Percentiles rank a stretch among this genome's conserved stretches.
Evolutionary conservation across 2,113 vertebrate species (phyloP).

Genomic region (human): DNA sequence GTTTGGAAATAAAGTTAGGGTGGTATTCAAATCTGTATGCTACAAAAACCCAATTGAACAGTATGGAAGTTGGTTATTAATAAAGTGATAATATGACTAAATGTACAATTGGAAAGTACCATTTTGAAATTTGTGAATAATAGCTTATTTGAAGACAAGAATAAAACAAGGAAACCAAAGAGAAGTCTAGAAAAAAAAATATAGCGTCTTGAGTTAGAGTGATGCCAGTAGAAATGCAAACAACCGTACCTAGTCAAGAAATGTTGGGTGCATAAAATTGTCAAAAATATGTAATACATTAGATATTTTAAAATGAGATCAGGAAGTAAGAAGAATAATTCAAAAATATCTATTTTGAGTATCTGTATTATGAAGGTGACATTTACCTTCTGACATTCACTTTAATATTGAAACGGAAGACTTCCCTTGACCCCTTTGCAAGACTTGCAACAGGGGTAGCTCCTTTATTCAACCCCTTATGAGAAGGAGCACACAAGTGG

Average conservation of each 20-base stretch:
- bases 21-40: background rate
- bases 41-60: background rate
- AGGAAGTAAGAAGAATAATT: background rate
- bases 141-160: background rate
- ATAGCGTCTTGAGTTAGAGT: background rate
- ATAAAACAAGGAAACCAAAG: background rate
- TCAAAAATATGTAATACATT: background rate
- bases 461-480: too few relatives aligned
- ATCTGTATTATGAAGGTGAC: background rate
- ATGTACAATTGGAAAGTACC: background rate
- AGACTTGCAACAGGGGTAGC: too few relatives aligned
- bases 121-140: conserved; percentile 1
- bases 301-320: background rate
- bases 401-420: too few relatives aligned
- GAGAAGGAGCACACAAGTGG: too few relatives aligned
- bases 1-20: background rate
- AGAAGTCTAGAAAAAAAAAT: background rate
- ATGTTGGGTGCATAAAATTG: background rate
- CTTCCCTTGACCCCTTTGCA: too few relatives aligned
- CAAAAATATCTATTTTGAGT: background rate
- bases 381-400: background rate
- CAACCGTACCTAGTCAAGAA: background rate
- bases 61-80: background rate
- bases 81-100: background rate
- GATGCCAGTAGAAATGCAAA: background rate